These are phyloP conservation scores for Psephotus haematonotus DNA, from an alignment of 2,113 vertebrate species.

Conservation along the genomic window DNA sequence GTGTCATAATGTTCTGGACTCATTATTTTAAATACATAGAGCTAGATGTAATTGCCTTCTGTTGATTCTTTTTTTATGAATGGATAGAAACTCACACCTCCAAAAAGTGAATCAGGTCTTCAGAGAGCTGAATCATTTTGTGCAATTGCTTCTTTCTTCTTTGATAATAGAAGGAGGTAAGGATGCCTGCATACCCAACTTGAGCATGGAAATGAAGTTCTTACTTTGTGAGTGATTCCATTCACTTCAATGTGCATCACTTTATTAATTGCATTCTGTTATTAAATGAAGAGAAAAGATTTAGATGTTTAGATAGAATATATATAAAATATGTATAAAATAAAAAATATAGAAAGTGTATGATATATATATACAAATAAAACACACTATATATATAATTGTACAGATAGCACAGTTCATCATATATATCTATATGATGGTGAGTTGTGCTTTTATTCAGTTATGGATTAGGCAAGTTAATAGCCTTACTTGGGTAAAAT, in stretches of 20 bases:
- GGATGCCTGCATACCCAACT: not conserved
- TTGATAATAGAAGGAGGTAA: not conserved
- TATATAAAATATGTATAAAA: not conserved
- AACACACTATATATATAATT: not conserved
- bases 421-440: not conserved
- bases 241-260: not conserved
- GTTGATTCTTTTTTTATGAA: not conserved
- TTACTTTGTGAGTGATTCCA: not conserved
- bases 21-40: not conserved
- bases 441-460: not conserved
- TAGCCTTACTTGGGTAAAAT: not conserved
- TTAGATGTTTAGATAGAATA: not conserved
- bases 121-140: not conserved
- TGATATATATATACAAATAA: not conserved
- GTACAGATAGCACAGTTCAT: not conserved
- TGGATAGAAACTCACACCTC: not conserved
- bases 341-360: not conserved
- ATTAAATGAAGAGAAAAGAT: not conserved
- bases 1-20: not conserved
- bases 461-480: not conserved
- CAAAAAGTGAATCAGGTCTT: not conserved
- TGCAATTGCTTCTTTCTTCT: not conserved
- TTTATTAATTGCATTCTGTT: not conserved
- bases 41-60: not conserved
- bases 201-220: not conserved